Evolutionary conservation across 1,140 invertebrate species (phyloP).

Genomic region (Dinothrombium tinctorium): DNA sequence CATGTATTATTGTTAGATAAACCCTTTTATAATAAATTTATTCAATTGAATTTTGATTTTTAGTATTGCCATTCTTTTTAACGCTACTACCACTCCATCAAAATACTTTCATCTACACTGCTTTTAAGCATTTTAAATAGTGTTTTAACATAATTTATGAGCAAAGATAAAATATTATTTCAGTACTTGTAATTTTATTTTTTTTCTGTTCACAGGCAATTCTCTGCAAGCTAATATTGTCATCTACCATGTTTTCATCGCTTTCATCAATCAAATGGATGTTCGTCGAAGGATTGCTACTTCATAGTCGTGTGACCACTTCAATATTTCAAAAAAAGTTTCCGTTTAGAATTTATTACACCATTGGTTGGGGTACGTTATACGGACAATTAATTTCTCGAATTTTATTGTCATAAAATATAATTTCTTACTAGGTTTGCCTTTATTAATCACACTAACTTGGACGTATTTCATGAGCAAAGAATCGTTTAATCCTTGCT

Average conservation of each 20-base stretch:
- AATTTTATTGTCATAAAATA: not conserved
- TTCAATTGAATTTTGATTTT: too few species aligned
- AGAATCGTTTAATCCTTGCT: constrained; percentile 20
- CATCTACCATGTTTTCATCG: constrained; percentile 25
- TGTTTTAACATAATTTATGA: too few species aligned
- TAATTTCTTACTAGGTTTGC: constrained; percentile 23
- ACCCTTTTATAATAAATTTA: too few species aligned
- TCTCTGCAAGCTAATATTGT: constrained; percentile 24
- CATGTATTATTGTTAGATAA: too few species aligned
- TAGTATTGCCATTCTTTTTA: too few species aligned
- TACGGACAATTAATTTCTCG: not conserved
- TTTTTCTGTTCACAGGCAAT: constrained; percentile 6
- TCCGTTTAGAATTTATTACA: constrained; percentile 25
- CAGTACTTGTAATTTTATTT: too few species aligned
- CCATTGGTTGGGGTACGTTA: constrained; percentile 29
- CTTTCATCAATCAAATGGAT: constrained; percentile 31
- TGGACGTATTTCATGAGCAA: constrained; percentile 23
- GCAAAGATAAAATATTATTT: too few species aligned
- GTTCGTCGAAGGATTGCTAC: constrained; percentile 30
- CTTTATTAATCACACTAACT: constrained; percentile 20
- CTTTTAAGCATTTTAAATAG: too few species aligned
- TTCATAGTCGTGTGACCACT: constrained; percentile 25
- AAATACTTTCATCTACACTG: too few species aligned
- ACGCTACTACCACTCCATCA: too few species aligned
- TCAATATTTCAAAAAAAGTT: constrained; percentile 27